A percentile compares a stretch with the other conserved stretches of the same genome.
Evolutionary conservation across 2,113 vertebrate genomes (phyloP).

Genomic region (Agapornis roseicollis): DNA sequence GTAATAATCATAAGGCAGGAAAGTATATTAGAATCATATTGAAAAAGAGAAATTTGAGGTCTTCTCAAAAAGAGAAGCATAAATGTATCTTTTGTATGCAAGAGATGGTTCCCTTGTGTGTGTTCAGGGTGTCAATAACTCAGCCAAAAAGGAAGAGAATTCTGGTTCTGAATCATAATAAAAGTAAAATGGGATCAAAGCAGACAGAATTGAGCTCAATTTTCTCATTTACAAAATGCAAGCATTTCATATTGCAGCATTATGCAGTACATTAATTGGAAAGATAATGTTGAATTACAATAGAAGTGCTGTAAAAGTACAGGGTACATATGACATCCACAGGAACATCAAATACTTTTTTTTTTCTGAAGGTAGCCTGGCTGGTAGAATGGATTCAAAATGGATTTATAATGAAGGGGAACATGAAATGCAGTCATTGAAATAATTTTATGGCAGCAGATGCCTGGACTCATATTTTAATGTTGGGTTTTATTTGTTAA

Average conservation of each 20-base stretch:
- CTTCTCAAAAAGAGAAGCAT: neutral
- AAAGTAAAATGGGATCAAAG: conserved; percentile 31
- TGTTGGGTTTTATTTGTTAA: neutral
- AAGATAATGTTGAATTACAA: conserved; percentile 42
- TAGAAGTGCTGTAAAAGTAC: conserved; percentile 9
- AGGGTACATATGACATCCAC: neutral
- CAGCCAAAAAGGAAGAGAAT: neutral
- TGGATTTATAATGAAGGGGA: conserved; percentile 52
- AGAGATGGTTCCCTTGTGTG: neutral
- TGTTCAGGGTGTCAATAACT: neutral
- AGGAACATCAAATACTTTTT: neutral
- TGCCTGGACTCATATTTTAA: neutral
- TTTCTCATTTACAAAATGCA: conserved; percentile 30
- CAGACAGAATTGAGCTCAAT: neutral
- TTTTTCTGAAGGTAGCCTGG: neutral
- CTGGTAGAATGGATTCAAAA: conserved; percentile 21
- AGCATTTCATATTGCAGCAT: conserved; percentile 12
- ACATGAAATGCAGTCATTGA: neutral
- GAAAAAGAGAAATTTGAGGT: neutral
- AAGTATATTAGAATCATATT: neutral
- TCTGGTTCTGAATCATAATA: neutral
- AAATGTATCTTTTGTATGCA: neutral
- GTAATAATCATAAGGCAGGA: neutral
- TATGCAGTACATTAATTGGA: conserved; percentile 36
- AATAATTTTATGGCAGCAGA: neutral